These are phyloP conservation scores for Choreutis nemorana DNA, from an alignment of 2,888 invertebrate genomes.

Conservation along the genomic window DNA sequence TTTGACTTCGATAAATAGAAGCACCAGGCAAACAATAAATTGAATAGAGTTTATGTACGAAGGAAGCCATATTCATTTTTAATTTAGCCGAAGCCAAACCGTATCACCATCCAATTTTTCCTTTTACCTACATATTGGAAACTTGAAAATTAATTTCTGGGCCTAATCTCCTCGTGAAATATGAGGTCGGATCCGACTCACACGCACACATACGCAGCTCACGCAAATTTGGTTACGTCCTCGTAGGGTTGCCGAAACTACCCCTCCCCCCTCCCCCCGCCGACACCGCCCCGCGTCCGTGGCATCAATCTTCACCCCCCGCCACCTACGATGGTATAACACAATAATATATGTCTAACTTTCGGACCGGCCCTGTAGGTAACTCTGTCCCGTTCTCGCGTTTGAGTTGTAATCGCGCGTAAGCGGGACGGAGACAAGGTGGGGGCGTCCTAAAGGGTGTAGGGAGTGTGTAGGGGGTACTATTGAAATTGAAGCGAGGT, in stretches of 20 bases:
- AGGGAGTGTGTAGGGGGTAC: conserved; percentile 60
- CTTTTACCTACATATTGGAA: conserved; percentile 47
- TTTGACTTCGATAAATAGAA: no score
- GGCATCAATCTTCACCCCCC: conserved; percentile 63
- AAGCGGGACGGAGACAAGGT: conserved; percentile 30
- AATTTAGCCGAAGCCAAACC: conserved; percentile 36
- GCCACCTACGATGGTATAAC: conserved; percentile 63
- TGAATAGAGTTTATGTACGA: no score
- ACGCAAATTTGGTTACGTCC: conserved; percentile 59
- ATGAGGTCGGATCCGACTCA: conserved; percentile 35
- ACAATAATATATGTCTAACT: conserved; percentile 67
- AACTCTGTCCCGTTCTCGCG: conserved; percentile 27
- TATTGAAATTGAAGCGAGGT: conserved; percentile 67
- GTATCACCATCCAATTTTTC: conserved; percentile 39
- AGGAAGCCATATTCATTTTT: conserved; percentile 37
- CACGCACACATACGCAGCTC: conserved; percentile 45
- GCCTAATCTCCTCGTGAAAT: conserved; percentile 60
- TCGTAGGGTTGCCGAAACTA: conserved; percentile 61
- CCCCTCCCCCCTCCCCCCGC: conserved; percentile 41
- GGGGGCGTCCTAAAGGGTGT: conserved; percentile 65
- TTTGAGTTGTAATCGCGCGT: conserved; percentile 11
- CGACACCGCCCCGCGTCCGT: conserved; percentile 24
- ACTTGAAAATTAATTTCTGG: conserved; percentile 60
- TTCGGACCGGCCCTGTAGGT: conserved; percentile 65
- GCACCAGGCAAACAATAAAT: no score